phyloP scores from a whole-genome alignment of 2,888 invertebrate species.

The Pseudanteris insignis region DNA sequence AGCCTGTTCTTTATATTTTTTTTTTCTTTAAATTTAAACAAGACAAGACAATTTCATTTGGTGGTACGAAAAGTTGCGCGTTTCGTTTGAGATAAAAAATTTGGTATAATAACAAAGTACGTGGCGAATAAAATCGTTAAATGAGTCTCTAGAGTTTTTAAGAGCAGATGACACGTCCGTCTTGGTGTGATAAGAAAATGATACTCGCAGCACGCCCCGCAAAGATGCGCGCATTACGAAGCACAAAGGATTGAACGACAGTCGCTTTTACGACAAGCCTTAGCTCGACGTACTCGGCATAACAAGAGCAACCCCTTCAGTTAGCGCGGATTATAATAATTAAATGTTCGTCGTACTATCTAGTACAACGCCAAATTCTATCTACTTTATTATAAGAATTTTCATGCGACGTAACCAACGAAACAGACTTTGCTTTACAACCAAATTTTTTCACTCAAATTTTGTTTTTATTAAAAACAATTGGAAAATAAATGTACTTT shows the following conservation, averaged over 20 bases:
- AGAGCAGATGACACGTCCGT: constrained; percentile 65
- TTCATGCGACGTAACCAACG: neutral
- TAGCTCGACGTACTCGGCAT: constrained; percentile 48
- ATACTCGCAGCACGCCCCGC: constrained; percentile 60
- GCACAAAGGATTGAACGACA: constrained; percentile 56
- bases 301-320: constrained; percentile 47
- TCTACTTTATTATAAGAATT: constrained; percentile 1
- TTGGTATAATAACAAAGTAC: constrained; percentile 3
- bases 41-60: neutral
- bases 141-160: constrained; percentile 35
- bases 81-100: constrained; percentile 2
- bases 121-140: constrained; percentile 5
- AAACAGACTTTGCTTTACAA: no score
- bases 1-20: neutral
- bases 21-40: neutral
- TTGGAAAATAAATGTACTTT: no score
- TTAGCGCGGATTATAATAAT: constrained; percentile 48
- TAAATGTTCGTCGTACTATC: constrained; percentile 48
- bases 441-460: no score
- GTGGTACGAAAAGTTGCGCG: neutral
- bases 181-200: constrained; percentile 60
- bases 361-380: constrained; percentile 23
- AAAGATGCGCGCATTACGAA: constrained; percentile 65
- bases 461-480: no score
- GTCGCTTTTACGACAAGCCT: constrained; percentile 62